phyloP scores from a whole-genome alignment of 2,797 vertebrate species.

The Ctenopoma multispine region DNA sequence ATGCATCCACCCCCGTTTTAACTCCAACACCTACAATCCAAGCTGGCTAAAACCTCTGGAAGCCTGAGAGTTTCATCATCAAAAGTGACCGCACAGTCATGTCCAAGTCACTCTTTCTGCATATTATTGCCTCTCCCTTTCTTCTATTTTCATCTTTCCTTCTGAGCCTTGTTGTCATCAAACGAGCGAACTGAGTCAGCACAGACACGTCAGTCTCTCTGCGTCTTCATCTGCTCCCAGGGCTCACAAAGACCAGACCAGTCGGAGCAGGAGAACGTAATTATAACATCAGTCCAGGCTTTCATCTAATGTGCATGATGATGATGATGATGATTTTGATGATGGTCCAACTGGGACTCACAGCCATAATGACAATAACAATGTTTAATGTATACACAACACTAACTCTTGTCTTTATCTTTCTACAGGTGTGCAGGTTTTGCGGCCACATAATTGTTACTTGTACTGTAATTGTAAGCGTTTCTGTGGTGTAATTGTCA shows the following conservation, averaged over 20 bases:
- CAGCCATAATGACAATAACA: not conserved
- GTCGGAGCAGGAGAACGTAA: slow-evolving; percentile 17
- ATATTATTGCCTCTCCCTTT: not conserved
- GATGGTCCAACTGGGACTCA: not conserved
- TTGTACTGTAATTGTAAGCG: slow-evolving; percentile 14
- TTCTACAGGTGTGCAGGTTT: not conserved
- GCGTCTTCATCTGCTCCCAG: not conserved
- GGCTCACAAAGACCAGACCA: not conserved
- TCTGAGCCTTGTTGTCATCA: not conserved
- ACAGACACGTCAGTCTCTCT: not conserved
- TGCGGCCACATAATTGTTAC: slow-evolving; percentile 22
- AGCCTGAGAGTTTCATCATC: too few species aligned
- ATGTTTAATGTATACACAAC: slow-evolving; percentile 6
- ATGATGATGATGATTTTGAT: not conserved
- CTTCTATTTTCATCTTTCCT: not conserved
- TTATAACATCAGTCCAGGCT: not conserved
- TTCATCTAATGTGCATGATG: not conserved
- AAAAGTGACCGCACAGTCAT: too few species aligned
- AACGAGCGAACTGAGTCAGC: slow-evolving; percentile 9
- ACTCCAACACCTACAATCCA: too few species aligned
- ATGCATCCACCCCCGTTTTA: too few species aligned
- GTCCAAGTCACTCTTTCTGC: too few species aligned
- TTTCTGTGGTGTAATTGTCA: slow-evolving; percentile 33
- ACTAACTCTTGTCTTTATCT: not conserved
- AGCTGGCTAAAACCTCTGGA: too few species aligned